phyloP scores from a whole-genome alignment of 1,140 invertebrate genomes.

The Drosophila equinoxialis region DNA sequence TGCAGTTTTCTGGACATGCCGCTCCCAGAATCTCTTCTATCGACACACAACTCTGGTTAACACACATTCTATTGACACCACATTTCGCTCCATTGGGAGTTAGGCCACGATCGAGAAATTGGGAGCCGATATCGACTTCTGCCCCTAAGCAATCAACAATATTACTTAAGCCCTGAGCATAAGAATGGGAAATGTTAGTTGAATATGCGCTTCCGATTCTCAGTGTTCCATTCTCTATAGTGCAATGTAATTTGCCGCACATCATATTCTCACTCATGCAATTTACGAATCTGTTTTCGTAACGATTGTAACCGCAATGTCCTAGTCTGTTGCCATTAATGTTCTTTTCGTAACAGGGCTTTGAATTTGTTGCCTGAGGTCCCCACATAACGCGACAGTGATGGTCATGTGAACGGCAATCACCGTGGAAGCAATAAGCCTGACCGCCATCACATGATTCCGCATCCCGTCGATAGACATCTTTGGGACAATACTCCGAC shows the following conservation, averaged over 20 bases:
- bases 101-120: constrained; percentile 96
- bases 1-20: constrained; percentile 92
- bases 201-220: constrained; percentile 97
- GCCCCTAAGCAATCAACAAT: constrained; percentile 94
- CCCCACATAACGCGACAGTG: constrained; percentile 98
- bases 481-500: constrained; percentile 95
- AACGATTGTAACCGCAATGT: constrained; percentile 96
- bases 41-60: constrained; percentile 94
- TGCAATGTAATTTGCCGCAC: constrained; percentile 98
- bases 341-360: constrained; percentile 95
- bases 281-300: constrained; percentile 88
- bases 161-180: constrained; percentile 88
- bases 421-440: constrained; percentile 96
- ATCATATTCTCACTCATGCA: constrained; percentile 90
- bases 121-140: constrained; percentile 94
- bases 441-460: constrained; percentile 89
- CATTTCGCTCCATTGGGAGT: constrained; percentile 98
- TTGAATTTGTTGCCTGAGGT: constrained; percentile 92
- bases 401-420: constrained; percentile 95
- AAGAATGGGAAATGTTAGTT: constrained; percentile 91
- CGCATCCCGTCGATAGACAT: constrained; percentile 96
- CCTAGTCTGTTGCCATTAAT: constrained; percentile 93
- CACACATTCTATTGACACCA: constrained; percentile 96
- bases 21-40: constrained; percentile 86
- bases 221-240: constrained; percentile 93